Evolutionary conservation across 2,888 invertebrate species (phyloP), one percentile per base, ranked within the genome.

Genomic region (Junonia oenone): DNA sequence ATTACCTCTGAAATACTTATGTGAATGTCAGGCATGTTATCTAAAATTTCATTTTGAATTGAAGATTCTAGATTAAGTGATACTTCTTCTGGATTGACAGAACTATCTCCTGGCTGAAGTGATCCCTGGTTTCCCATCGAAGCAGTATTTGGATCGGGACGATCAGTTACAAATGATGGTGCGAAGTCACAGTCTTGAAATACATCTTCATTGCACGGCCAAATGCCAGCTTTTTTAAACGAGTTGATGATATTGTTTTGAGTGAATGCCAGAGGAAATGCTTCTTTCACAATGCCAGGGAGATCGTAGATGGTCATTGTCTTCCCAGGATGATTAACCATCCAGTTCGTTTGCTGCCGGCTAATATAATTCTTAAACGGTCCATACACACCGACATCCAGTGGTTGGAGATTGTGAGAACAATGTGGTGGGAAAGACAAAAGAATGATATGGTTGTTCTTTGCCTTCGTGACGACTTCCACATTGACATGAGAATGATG

Each of bases 321-420:
- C 53, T 63, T 64, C 4, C 61, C 63, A 0, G 62, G 56, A 43
- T 63, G 48, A 17, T 19, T 57, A 2, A 13, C 8, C 38, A 62
- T 54, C 63, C 61, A 66, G 22, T 17, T 47, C 14, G 46, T 43
- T 8, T 14, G 26, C 8, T 58, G 55, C 11, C 1, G 49, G 15
- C 58, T 59, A n/a, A 31, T 35, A 17, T 56, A 59, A 33, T 22
- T 22, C 52, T 78, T 63, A 19, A 64, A 63, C 15, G 62, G 58
- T 11, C 62, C 64, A 43, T 65, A 66, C 4, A 81, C 70, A 37
- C 70, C 63, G 9, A 69, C 61, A 52, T 76, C 75, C 19, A 76
- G 55, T 22, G 76, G 78, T 64, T 81, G 79, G 6, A 76, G 49
- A 27, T 69, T 67, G 58, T 81, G 75, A 17, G 67, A 65, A 56